A percentile compares a stretch with the other conserved stretches of the same genome.
Conservation (phyloP, 2,888 invertebrate genomes). For the Plemyria rubiginata region DNA sequence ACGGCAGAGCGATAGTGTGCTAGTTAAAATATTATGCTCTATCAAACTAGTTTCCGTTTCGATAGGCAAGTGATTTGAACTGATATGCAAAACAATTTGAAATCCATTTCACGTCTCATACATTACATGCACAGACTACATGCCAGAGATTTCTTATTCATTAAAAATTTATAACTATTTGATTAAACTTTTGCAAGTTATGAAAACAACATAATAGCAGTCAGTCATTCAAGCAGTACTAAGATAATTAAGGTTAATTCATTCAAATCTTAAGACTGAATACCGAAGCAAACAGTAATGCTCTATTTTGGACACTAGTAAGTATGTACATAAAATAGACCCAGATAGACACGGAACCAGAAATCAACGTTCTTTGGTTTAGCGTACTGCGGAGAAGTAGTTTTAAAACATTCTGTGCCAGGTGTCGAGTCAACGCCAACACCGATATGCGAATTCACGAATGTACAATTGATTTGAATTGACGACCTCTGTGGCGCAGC, state of each 20-base stretch:
- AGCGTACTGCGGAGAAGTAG: slow-evolving; percentile 24
- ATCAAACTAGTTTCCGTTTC: slow-evolving; percentile 1
- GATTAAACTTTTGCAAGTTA: no score
- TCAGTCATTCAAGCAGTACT: no score
- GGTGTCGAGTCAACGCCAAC: slow-evolving; percentile 22
- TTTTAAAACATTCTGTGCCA: slow-evolving; percentile 26
- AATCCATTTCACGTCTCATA: background rate
- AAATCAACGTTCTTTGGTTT: slow-evolving; percentile 14
- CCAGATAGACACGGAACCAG: slow-evolving; percentile 10
- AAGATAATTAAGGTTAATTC: no score
- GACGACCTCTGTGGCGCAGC: no score
- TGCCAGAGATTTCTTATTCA: no score
- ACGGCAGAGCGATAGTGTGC: slow-evolving; percentile 16
- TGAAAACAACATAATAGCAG: no score
- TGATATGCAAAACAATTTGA: background rate
- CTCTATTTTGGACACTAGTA: background rate
- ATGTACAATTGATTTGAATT: no score
- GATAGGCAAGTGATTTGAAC: slow-evolving; percentile 1
- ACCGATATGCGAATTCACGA: slow-evolving; percentile 24
- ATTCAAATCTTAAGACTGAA: background rate
- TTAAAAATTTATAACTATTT: no score
- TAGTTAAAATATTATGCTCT: slow-evolving; percentile 9
- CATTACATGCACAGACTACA: no score
- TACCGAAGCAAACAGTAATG: background rate
- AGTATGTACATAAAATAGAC: background rate